phyloP scores from a whole-genome alignment of 1,140 invertebrate genomes.

The Drosophila ohnishii region DNA sequence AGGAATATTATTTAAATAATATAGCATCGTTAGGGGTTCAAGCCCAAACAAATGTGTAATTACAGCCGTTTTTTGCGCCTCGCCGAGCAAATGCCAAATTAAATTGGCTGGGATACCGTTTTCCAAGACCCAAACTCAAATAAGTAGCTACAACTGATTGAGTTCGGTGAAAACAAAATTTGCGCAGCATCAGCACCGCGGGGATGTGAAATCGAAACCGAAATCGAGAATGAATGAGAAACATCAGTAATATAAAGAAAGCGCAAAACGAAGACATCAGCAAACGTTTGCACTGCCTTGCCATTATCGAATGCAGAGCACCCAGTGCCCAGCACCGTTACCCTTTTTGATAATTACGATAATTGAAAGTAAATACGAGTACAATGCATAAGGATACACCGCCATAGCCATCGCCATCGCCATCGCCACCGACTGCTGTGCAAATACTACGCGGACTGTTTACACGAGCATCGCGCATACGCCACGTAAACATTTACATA shows the following conservation, averaged over 20 bases:
- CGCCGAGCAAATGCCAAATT: constrained; percentile 36
- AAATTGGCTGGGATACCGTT: constrained; percentile 29
- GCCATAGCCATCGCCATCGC: constrained; percentile 1
- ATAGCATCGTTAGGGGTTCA: background rate
- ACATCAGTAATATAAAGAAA: constrained; percentile 15
- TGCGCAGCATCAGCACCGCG: constrained; percentile 60
- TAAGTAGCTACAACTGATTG: constrained; percentile 48
- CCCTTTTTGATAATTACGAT: constrained; percentile 80
- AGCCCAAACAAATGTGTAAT: constrained; percentile 43
- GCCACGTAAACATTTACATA: constrained; percentile 73
- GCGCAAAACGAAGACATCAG: constrained; percentile 72
- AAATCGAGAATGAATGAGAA: constrained; percentile 25
- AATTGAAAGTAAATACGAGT: constrained; percentile 79
- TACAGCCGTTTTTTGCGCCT: constrained; percentile 59
- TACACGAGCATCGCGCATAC: constrained; percentile 67
- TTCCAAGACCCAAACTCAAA: constrained; percentile 14
- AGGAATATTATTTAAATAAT: constrained; percentile 4
- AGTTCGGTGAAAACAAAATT: constrained; percentile 23
- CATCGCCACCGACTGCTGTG: constrained; percentile 32
- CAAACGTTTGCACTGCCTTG: constrained; percentile 74
- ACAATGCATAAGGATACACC: constrained; percentile 65
- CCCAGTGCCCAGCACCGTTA: constrained; percentile 26
- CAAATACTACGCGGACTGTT: constrained; percentile 65
- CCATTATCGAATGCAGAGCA: constrained; percentile 35
- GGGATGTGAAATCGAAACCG: constrained; percentile 41